These are phyloP conservation scores for Pinctada fucata DNA, from an alignment of 2,888 invertebrate species.

Conservation along the genomic window DNA sequence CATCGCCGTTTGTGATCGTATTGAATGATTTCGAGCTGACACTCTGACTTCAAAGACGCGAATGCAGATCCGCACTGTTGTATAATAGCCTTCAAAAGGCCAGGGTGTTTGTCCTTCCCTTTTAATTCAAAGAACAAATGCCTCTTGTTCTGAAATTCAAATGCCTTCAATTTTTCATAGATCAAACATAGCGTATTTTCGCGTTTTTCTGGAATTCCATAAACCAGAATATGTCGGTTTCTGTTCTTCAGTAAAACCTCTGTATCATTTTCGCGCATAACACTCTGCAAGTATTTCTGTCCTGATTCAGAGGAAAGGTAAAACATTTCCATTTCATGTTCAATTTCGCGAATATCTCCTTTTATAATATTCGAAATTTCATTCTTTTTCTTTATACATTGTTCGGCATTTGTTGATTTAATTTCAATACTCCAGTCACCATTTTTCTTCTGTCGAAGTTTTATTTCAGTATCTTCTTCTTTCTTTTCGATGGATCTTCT, in stretches of 20 bases:
- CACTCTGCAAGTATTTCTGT: slow-evolving; percentile 29
- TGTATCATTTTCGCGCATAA: slow-evolving; percentile 38
- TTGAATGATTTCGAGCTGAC: slow-evolving; percentile 33
- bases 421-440: slow-evolving; percentile 46
- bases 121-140: slow-evolving; percentile 45
- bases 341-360: slow-evolving; percentile 45
- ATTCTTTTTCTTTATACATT: slow-evolving; percentile 39
- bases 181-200: slow-evolving; percentile 31
- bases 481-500: not conserved
- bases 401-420: slow-evolving; percentile 35
- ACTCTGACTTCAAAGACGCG: slow-evolving; percentile 41
- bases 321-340: slow-evolving; percentile 20
- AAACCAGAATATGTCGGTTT: slow-evolving; percentile 42
- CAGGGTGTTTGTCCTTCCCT: slow-evolving; percentile 52
- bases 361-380: slow-evolving; percentile 42
- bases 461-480: not conserved
- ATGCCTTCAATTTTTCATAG: slow-evolving; percentile 33
- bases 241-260: slow-evolving; percentile 45
- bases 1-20: slow-evolving; percentile 46
- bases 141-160: not conserved
- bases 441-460: slow-evolving; percentile 11
- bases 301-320: slow-evolving; percentile 47
- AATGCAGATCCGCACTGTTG: slow-evolving; percentile 48
- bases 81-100: slow-evolving; percentile 58
- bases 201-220: slow-evolving; percentile 40